Evolutionary conservation across 2,888 invertebrate genomes (phyloP).

Genomic region (Seira sanloemensis): DNA sequence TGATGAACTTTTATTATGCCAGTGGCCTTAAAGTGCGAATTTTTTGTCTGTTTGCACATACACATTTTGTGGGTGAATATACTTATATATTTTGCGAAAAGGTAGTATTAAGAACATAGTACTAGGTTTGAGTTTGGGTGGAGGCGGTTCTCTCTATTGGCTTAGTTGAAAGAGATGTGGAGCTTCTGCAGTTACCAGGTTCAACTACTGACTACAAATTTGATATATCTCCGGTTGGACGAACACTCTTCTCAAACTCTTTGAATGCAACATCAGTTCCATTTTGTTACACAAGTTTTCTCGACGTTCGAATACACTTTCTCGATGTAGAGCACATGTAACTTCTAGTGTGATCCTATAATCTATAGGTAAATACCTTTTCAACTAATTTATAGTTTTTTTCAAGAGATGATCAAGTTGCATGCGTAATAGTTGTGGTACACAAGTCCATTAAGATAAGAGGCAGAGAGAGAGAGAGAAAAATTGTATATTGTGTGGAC

Average conservation of each 20-base stretch:
- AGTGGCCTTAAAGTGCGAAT: neutral
- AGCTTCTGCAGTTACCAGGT: neutral
- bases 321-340: conserved; percentile 14
- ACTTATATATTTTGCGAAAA: neutral
- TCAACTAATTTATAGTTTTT: neutral
- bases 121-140: too few relatives aligned
- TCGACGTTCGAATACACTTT: conserved; percentile 10
- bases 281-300: conserved; percentile 32
- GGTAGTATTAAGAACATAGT: neutral
- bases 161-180: neutral
- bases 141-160: neutral
- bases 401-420: neutral
- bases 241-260: conserved; percentile 1
- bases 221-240: conserved; percentile 52
- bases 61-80: too few relatives aligned
- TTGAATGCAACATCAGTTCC: conserved; percentile 15
- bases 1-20: neutral
- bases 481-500: neutral
- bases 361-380: too few relatives aligned
- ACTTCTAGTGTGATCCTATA: neutral
- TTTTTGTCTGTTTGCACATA: neutral
- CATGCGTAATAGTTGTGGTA: neutral
- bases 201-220: neutral
- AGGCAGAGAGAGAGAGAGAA: too few relatives aligned
- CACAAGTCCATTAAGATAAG: neutral